These are phyloP conservation scores for Nudaria mundana DNA, from an alignment of 2,888 invertebrate genomes.

Conservation along the genomic window DNA sequence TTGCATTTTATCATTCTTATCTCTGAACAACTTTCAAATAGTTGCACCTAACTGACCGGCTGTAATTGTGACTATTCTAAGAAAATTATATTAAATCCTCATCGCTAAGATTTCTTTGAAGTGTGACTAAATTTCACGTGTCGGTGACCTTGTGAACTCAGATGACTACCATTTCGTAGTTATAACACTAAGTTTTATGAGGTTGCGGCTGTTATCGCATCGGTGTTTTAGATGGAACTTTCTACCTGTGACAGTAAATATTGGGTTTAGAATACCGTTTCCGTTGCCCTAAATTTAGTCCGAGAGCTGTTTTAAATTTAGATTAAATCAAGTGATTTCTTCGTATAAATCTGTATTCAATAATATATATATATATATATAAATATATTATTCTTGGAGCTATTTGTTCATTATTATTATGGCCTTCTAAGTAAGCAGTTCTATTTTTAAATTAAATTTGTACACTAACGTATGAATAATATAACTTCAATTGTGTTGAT, in stretches of 20 bases:
- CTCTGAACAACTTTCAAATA: no score
- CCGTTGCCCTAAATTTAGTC: slow-evolving; percentile 10
- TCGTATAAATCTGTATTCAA: no score
- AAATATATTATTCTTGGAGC: slow-evolving; percentile 4
- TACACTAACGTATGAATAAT: slow-evolving; percentile 29
- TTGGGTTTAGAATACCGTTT: slow-evolving; percentile 21
- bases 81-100: slow-evolving; percentile 31
- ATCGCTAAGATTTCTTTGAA: slow-evolving; percentile 25
- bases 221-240: slow-evolving; percentile 29
- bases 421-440: slow-evolving; percentile 8
- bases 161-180: slow-evolving; percentile 41
- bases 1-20: no score
- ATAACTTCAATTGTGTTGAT: slow-evolving; percentile 28
- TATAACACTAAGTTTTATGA: slow-evolving; percentile 49
- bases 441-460: slow-evolving; percentile 29
- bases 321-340: no score
- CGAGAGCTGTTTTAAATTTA: no score
- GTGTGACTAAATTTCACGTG: slow-evolving; percentile 40
- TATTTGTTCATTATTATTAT: slow-evolving; percentile 11
- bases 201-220: slow-evolving; percentile 56
- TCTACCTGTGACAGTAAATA: slow-evolving; percentile 14
- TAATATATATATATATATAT: background rate
- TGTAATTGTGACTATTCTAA: slow-evolving; percentile 22
- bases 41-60: slow-evolving; percentile 8
- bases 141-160: slow-evolving; percentile 42